Percentiles rank a stretch among this genome's conserved stretches.
Evolutionary conservation across 2,888 invertebrate genomes (phyloP).

Genomic region (Eupithecia inturbata): DNA sequence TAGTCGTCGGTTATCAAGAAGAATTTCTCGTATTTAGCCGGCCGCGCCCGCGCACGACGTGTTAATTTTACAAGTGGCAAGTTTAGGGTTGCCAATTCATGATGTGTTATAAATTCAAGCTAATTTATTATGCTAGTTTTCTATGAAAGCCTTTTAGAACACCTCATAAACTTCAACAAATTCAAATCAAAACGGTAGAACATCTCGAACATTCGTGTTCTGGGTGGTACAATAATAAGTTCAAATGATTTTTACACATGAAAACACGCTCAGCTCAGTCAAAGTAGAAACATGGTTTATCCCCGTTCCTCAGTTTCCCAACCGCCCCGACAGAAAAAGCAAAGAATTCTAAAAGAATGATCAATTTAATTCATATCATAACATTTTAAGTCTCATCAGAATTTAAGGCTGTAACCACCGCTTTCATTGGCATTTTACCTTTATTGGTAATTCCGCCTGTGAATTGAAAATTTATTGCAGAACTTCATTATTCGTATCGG

Average conservation of each 20-base stretch:
- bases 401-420: constrained; percentile 29
- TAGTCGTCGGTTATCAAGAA: constrained; percentile 48
- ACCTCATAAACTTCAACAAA: no score
- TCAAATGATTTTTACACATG: background rate
- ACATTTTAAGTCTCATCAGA: constrained; percentile 21
- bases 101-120: background rate
- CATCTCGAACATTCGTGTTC: no score
- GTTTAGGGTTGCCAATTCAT: constrained; percentile 26
- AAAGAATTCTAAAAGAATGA: background rate
- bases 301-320: background rate
- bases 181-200: background rate
- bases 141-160: no score
- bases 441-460: constrained; percentile 32
- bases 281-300: background rate
- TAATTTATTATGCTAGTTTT: no score
- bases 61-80: constrained; percentile 34
- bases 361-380: constrained; percentile 14
- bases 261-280: background rate
- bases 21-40: constrained; percentile 45
- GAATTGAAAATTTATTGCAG: constrained; percentile 34
- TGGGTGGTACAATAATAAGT: no score
- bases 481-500: constrained; percentile 37
- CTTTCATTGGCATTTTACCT: constrained; percentile 29
- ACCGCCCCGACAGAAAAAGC: background rate
- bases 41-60: constrained; percentile 42